A percentile compares a stretch with the other conserved stretches of the same genome.
These are phyloP conservation scores for Habrosyne pyritoides DNA, from an alignment of 2,888 invertebrate species.

Conservation along the genomic window DNA sequence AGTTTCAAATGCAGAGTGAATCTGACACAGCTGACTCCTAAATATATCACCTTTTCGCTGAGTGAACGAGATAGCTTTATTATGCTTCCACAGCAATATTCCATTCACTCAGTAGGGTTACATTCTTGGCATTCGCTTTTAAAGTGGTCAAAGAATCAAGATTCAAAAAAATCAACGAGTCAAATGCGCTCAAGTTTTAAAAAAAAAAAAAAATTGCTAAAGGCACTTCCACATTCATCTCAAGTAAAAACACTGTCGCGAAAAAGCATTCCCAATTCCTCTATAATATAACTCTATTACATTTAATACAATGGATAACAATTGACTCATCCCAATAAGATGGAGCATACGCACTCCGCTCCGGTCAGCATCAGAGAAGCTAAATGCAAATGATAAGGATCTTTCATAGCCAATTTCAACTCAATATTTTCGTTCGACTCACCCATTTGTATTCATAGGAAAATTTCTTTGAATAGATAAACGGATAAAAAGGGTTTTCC, in stretches of 20 bases:
- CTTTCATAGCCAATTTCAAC: conserved; percentile 59
- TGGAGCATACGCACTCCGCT: background rate
- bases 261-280: conserved; percentile 8
- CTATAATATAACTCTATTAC: conserved; percentile 14
- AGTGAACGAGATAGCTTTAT: conserved; percentile 15
- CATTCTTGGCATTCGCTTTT: background rate
- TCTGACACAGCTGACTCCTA: conserved; percentile 12
- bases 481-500: conserved; percentile 61
- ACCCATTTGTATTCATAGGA: conserved; percentile 70
- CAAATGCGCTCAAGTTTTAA: too few relatives aligned
- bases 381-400: conserved; percentile 44
- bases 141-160: background rate
- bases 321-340: background rate
- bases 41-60: conserved; percentile 14
- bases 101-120: background rate
- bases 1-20: conserved; percentile 11
- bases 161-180: too few relatives aligned
- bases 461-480: conserved; percentile 68
- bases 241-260: too few relatives aligned
- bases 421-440: conserved; percentile 62
- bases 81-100: background rate
- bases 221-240: too few relatives aligned
- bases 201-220: too few relatives aligned
- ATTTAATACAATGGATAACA: background rate
- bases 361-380: conserved; percentile 20